These are phyloP conservation scores for Poeciliopsis infans DNA, from an alignment of 2,797 vertebrate species.

Conservation along the genomic window DNA sequence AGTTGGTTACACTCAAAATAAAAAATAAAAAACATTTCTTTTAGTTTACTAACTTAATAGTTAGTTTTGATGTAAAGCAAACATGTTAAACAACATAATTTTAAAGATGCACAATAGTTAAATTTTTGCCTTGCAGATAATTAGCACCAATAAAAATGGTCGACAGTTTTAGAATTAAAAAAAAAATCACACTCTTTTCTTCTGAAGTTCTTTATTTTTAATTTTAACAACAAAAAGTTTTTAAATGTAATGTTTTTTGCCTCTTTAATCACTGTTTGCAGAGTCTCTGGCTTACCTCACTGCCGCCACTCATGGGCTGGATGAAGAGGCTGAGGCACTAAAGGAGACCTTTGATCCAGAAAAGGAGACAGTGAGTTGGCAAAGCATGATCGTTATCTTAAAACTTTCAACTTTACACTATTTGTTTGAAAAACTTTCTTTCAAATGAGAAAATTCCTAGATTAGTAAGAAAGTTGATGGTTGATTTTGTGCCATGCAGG, in stretches of 20 bases:
- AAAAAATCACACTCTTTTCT: background rate
- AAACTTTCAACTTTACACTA: background rate
- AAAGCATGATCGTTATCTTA: background rate
- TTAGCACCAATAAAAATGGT: background rate
- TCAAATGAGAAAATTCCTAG: background rate
- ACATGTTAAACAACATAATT: background rate
- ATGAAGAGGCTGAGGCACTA: slow-evolving; percentile 92
- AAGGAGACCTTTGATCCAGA: slow-evolving; percentile 94
- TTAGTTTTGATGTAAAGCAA: background rate
- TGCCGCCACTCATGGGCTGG: slow-evolving; percentile 93
- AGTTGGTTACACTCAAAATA: background rate
- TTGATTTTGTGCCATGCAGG: slow-evolving; percentile 68
- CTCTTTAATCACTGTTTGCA: slow-evolving; percentile 53
- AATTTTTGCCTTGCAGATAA: background rate
- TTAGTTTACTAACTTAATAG: background rate
- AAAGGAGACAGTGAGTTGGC: slow-evolving; percentile 89
- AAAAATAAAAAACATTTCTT: too few relatives aligned
- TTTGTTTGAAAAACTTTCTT: background rate
- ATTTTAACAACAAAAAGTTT: slow-evolving; percentile 1
- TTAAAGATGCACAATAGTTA: background rate
- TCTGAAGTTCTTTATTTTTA: background rate
- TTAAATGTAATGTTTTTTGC: background rate
- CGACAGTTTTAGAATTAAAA: background rate
- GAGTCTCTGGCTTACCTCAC: slow-evolving; percentile 97
- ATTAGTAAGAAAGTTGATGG: background rate